Evolutionary conservation across 2,888 invertebrate species (phyloP).

Genomic region (Theodoxus fluviatilis): DNA sequence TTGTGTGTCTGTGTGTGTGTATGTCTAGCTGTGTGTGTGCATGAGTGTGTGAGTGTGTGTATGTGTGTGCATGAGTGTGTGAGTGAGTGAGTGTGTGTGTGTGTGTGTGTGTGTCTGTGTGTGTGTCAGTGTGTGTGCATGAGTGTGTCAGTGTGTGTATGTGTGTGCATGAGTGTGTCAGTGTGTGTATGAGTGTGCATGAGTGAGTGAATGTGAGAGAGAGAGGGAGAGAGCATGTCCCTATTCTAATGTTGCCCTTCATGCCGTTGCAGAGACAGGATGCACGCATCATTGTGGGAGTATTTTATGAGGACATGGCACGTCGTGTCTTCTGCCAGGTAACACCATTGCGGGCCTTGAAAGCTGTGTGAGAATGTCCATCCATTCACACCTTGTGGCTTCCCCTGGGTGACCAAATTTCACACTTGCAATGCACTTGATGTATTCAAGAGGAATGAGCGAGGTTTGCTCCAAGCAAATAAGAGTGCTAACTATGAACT

Average conservation of each 20-base stretch:
- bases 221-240: no score
- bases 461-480: not conserved
- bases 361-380: no score
- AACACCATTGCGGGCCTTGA: no score
- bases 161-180: not conserved
- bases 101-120: not conserved
- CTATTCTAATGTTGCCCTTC: no score
- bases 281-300: slow-evolving; percentile 95
- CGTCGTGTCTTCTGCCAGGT: slow-evolving; percentile 95
- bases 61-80: no score
- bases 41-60: no score
- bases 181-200: not conserved
- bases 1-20: no score
- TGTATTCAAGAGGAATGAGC: not conserved
- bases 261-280: slow-evolving; percentile 79
- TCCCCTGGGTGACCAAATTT: no score
- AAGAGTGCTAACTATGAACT: no score
- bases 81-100: not conserved
- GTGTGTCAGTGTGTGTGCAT: not conserved
- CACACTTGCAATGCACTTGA: not conserved
- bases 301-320: slow-evolving; percentile 98
- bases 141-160: not conserved
- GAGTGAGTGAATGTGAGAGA: not conserved
- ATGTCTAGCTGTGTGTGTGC: no score
- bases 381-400: no score